These are phyloP conservation scores for Bovichtus diacanthus DNA, from an alignment of 2,797 vertebrate genomes.

Conservation along the genomic window DNA sequence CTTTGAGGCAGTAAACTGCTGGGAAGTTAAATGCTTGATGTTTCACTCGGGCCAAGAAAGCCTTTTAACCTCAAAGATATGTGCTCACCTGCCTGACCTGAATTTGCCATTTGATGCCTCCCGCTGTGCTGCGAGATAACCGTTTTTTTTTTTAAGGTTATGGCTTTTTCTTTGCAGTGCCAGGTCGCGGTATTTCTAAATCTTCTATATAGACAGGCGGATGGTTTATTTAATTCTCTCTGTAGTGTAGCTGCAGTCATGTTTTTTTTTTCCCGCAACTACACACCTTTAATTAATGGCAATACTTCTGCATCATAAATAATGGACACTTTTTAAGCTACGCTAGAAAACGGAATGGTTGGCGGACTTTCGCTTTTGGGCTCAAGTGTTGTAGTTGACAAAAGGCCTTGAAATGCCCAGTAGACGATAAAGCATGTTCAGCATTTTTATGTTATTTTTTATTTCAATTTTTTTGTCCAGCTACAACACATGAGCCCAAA, in stretches of 20 bases:
- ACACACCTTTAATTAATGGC: background rate
- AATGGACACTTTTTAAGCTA: background rate
- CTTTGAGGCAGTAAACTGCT: conserved; percentile 21
- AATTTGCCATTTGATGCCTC: conserved; percentile 39
- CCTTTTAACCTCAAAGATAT: conserved; percentile 46
- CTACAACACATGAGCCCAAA: no score
- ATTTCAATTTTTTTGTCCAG: no score
- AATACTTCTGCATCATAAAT: background rate
- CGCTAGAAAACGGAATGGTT: no score
- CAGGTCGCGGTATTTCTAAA: background rate
- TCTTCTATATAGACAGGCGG: background rate
- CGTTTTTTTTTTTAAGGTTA: conserved; percentile 23
- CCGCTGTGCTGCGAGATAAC: conserved; percentile 34
- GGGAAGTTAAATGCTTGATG: conserved; percentile 38
- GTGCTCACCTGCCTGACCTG: conserved; percentile 31
- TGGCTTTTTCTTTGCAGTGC: conserved; percentile 14
- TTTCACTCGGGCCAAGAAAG: conserved; percentile 38
- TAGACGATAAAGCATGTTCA: no score
- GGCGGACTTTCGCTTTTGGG: no score
- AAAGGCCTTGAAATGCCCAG: no score
- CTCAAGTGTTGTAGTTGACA: no score
- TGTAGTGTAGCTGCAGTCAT: background rate
- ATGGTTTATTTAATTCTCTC: background rate
- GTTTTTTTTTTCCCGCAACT: background rate
- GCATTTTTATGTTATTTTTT: no score